Base-by-base conservation (phyloP, 1,140 invertebrate genomes). In the Whitmania pigra region DNA sequence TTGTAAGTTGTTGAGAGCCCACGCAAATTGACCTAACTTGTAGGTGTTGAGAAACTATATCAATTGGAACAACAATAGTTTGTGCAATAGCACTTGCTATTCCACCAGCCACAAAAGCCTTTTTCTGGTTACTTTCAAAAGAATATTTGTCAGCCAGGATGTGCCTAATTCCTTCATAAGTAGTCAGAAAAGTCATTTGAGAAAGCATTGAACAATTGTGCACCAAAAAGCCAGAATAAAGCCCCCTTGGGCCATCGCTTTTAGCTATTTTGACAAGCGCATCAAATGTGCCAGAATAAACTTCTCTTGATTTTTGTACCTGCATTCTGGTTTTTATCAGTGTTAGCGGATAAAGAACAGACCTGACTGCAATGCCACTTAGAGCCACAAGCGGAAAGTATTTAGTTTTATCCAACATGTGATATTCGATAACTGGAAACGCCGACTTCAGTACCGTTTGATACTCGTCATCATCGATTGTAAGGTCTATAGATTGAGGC, bases 281-380 rank as follows among this genome's bases (percentile, higher is more conserved):
- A 84, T 99, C 94, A 73, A 90, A 85, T 77, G 94, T 90, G 57
- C 93, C 89, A 85, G 76, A 80, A 79, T 96, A 96, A 67, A 93
- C 85, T 76, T 89, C 72, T 20, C 74, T 70, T 3, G 77, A 74
- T 36, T 73, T 78, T 74, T 85, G 82, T 49, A 85, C 78, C 85
- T 98, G 94, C 43, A 99, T 86, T 74, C 94, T 87, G 0, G 95
- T 97, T 82, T 97, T 97, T 54, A 99, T 91, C n/a, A 98, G 86
- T 49, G 93, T 95, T 73, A 98, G 84, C 0, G 95, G 95, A 83
- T 97, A 98, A 3, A 98, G 85, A 68, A 92, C 86, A 78, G 91
- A 91, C 67, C 95, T 86, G 53, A 97, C 89, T 76, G 88, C 86
- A 79, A 95, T 91, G 2, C 89, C 90, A 77, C 87, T 88, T 1